Evolutionary conservation across 2,113 vertebrate species (phyloP).

Genomic region (Rhinogobius similis): DNA sequence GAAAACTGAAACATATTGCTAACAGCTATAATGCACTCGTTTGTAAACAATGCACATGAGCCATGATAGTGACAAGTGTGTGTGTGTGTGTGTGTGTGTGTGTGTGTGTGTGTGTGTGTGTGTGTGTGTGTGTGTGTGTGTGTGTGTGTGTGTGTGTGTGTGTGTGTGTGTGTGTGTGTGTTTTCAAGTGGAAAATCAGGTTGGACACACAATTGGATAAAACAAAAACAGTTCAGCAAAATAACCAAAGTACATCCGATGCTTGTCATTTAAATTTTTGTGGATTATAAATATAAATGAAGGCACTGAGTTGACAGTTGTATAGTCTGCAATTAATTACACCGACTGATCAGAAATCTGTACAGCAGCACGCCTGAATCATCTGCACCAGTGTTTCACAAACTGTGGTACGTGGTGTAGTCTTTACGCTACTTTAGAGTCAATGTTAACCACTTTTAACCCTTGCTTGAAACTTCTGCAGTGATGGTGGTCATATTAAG

Average conservation of each 20-base stretch:
- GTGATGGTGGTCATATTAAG: too few relatives aligned
- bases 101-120: too few relatives aligned
- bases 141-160: too few relatives aligned
- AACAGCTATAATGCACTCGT: not conserved
- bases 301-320: constrained; percentile 26
- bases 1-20: not conserved
- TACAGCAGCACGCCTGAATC: constrained; percentile 27
- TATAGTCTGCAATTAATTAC: constrained; percentile 39
- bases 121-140: too few relatives aligned
- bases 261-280: not conserved
- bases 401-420: too few relatives aligned
- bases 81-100: constrained; percentile 3
- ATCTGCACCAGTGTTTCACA: not conserved
- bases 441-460: too few relatives aligned
- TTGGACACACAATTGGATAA: not conserved
- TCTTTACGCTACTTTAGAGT: too few relatives aligned
- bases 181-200: constrained; percentile 1
- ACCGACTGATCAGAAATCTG: constrained; percentile 29
- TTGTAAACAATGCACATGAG: not conserved
- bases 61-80: constrained; percentile 3
- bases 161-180: constrained; percentile 4
- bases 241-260: not conserved
- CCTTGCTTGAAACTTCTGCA: too few relatives aligned
- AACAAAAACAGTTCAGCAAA: not conserved
- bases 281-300: constrained; percentile 16